These are phyloP conservation scores for Synergus japonicus DNA, from an alignment of 2,888 invertebrate genomes.

Conservation along the genomic window DNA sequence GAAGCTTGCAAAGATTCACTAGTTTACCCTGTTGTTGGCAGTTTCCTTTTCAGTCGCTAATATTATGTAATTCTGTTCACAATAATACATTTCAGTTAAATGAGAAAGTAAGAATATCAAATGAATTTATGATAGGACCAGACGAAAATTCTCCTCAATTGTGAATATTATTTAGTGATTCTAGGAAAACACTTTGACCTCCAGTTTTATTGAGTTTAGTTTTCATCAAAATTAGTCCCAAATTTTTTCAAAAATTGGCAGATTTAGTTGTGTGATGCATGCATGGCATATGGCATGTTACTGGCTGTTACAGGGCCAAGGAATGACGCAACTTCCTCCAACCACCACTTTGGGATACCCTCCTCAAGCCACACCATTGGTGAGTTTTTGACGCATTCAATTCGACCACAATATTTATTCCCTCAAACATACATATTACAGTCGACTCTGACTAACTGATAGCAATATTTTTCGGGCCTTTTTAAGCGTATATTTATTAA, in stretches of 20 bases:
- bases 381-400: constrained; percentile 65
- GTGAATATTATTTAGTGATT: neutral
- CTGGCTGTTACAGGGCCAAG: constrained; percentile 78
- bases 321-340: constrained; percentile 76
- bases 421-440: constrained; percentile 7
- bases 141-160: neutral
- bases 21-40: neutral
- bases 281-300: constrained; percentile 74
- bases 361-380: constrained; percentile 71
- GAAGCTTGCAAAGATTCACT: constrained; percentile 21
- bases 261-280: constrained; percentile 74
- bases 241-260: constrained; percentile 61
- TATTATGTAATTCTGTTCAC: neutral
- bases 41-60: constrained; percentile 13
- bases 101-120: neutral
- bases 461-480: no score
- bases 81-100: neutral
- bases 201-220: neutral
- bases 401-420: constrained; percentile 31
- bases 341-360: constrained; percentile 71
- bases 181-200: neutral
- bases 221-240: constrained; percentile 17
- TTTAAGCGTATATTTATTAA: no score
- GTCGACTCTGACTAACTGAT: no score
- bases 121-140: neutral